Evolutionary conservation across 2,888 invertebrate genomes (phyloP).

Genomic region (Drosophila helvetica): DNA sequence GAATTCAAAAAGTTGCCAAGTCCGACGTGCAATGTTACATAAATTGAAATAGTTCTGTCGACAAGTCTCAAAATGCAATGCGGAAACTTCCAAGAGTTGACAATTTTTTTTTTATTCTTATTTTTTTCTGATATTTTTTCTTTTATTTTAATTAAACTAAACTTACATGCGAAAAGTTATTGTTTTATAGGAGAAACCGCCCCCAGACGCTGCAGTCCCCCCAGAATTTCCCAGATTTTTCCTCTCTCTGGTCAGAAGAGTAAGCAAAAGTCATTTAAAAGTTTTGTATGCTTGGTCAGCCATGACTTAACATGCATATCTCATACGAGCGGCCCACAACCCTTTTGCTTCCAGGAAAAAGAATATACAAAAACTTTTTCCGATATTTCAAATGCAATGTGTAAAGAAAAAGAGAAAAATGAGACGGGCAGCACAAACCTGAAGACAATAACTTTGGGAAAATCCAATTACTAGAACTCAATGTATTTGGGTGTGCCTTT

Average conservation of each 20-base stretch:
- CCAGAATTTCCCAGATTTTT: too few species aligned
- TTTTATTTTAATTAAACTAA: conserved; percentile 72
- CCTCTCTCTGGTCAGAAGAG: conserved; percentile 43
- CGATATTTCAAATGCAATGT: conserved; percentile 69
- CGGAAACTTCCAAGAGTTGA: conserved; percentile 57
- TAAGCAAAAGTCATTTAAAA: conserved; percentile 78
- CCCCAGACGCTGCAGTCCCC: too few species aligned
- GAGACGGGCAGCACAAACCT: conserved; percentile 25
- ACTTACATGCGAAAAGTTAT: conserved; percentile 62
- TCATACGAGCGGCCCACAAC: conserved; percentile 29
- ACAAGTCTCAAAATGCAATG: conserved; percentile 58
- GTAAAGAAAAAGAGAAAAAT: conserved; percentile 14
- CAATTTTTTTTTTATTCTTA: conserved; percentile 16
- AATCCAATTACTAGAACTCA: conserved; percentile 66
- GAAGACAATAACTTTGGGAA: conserved; percentile 69
- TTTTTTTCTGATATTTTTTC: conserved; percentile 14
- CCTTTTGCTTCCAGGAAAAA: conserved; percentile 28
- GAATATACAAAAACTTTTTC: conserved; percentile 61
- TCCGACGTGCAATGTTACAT: conserved; percentile 59
- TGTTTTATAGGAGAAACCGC: conserved; percentile 49
- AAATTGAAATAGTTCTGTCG: conserved; percentile 72
- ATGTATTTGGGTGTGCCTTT: conserved; percentile 37
- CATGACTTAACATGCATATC: conserved; percentile 64
- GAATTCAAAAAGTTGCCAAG: conserved; percentile 37
- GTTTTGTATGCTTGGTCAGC: conserved; percentile 72